Evolutionary conservation across 2,113 vertebrate genomes (phyloP).

Genomic region (Psophia crepitans): DNA sequence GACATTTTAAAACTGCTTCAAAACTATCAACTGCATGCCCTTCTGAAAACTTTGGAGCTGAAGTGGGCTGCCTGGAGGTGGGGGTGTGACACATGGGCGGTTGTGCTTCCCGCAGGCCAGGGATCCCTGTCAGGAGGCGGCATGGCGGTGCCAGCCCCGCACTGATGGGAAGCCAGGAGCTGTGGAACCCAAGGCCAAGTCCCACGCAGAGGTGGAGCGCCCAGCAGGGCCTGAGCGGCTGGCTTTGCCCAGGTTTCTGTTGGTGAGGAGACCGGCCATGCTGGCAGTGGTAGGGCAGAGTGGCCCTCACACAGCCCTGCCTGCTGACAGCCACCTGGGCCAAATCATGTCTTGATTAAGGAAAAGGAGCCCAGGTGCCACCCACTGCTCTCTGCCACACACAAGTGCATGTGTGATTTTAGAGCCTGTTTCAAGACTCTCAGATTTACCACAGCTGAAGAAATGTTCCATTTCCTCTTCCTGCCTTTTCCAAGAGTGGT

Average conservation of each 20-base stretch:
- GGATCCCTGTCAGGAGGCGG: not conserved
- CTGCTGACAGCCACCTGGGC: not conserved
- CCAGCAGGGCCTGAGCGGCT: fast-evolving
- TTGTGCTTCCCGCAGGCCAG: not conserved
- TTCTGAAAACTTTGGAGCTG: not conserved
- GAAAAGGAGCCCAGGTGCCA: not conserved
- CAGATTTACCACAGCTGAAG: fast-evolving
- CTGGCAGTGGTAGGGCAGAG: too few species aligned
- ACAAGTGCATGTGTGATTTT: fast-evolving
- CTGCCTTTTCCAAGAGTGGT: fast-evolving
- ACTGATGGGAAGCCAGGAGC: too few species aligned
- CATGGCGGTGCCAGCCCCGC: fast-evolving
- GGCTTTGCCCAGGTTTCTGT: not conserved
- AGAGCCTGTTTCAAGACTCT: too few species aligned
- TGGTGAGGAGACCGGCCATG: fast-evolving
- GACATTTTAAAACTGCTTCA: not conserved
- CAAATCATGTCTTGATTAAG: not conserved
- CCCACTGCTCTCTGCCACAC: too few species aligned
- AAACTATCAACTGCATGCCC: not conserved
- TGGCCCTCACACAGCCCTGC: not conserved
- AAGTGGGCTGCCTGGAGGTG: not conserved
- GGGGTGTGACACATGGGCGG: not conserved
- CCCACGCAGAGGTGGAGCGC: fast-evolving
- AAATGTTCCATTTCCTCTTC: fast-evolving
- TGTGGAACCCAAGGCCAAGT: fast-evolving